Percentiles rank a stretch among this genome's conserved stretches.
Evolutionary conservation across 2,888 invertebrate genomes (phyloP).

Genomic region (Omphaloscelis lunosa): DNA sequence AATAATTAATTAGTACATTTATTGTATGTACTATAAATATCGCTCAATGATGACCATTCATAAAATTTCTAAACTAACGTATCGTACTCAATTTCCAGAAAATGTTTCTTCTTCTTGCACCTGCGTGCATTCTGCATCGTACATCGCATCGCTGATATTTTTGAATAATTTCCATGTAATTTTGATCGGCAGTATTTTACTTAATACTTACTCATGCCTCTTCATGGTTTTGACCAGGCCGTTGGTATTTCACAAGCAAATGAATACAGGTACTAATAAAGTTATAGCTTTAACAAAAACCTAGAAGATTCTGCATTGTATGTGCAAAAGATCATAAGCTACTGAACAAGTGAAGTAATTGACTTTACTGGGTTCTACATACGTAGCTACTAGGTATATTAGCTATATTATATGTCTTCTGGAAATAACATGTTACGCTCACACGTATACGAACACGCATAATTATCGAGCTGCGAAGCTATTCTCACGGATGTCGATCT

Average conservation of each 20-base stretch:
- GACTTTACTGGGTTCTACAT: slow-evolving; percentile 6
- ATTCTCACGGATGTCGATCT: slow-evolving; percentile 87
- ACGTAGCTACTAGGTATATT: slow-evolving; percentile 9
- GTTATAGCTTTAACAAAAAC: not conserved
- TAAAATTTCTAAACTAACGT: slow-evolving; percentile 33
- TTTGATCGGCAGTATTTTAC: not conserved
- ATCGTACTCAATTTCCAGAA: slow-evolving; percentile 8
- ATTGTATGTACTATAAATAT: slow-evolving; percentile 17
- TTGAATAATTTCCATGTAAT: not conserved
- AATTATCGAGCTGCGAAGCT: slow-evolving; percentile 73
- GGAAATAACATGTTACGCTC: slow-evolving; percentile 56
- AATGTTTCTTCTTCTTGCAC: not conserved
- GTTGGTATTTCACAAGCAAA: not conserved
- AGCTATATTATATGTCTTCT: slow-evolving; percentile 31
- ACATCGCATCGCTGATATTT: not conserved
- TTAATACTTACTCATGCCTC: too few species aligned
- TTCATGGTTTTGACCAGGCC: not conserved
- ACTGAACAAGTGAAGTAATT: not conserved
- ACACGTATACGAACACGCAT: slow-evolving; percentile 73
- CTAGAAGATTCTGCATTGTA: not conserved
- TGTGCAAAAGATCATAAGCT: slow-evolving; percentile 4
- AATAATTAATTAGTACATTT: too few species aligned
- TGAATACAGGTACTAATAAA: not conserved
- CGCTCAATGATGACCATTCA: slow-evolving; percentile 23
- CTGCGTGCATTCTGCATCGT: not conserved